Evolutionary conservation across 2,888 invertebrate species (phyloP).

Genomic region (Anthoptus insignis): DNA sequence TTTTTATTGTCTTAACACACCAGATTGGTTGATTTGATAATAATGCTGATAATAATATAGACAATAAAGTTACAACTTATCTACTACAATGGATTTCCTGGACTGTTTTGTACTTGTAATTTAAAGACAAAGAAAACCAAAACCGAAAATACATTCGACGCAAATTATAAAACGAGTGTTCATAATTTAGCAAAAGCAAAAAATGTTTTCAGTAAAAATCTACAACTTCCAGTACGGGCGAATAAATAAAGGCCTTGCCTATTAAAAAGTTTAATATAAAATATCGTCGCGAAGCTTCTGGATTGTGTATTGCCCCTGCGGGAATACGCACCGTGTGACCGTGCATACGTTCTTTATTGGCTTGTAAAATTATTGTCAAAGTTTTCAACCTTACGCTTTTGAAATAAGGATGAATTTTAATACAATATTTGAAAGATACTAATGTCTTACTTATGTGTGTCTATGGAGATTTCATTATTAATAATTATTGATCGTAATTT

Average conservation of each 20-base stretch:
- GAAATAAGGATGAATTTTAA: background rate
- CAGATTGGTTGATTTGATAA: too few species aligned
- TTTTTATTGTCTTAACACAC: too few species aligned
- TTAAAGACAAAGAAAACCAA: background rate
- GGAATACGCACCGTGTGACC: constrained; percentile 5
- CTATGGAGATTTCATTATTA: too few species aligned
- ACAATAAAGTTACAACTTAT: too few species aligned
- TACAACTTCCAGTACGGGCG: background rate
- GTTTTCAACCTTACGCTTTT: background rate
- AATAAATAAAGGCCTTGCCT: constrained; percentile 12
- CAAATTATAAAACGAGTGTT: background rate
- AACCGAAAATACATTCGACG: background rate
- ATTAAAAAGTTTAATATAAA: constrained; percentile 11
- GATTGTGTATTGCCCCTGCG: constrained; percentile 7
- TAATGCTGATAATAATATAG: too few species aligned
- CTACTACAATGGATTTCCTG: too few species aligned
- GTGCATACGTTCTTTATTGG: background rate
- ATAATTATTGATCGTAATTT: too few species aligned
- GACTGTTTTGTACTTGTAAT: too few species aligned
- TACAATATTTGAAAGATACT: too few species aligned
- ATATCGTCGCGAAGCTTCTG: constrained; percentile 9
- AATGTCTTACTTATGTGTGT: too few species aligned
- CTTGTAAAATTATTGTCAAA: background rate
- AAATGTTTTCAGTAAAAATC: constrained; percentile 4
- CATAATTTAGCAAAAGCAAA: background rate